Percentiles rank a stretch among this genome's conserved stretches.
phyloP scores from a whole-genome alignment of 1,140 invertebrate species.

The Marisa cornuarietis region DNA sequence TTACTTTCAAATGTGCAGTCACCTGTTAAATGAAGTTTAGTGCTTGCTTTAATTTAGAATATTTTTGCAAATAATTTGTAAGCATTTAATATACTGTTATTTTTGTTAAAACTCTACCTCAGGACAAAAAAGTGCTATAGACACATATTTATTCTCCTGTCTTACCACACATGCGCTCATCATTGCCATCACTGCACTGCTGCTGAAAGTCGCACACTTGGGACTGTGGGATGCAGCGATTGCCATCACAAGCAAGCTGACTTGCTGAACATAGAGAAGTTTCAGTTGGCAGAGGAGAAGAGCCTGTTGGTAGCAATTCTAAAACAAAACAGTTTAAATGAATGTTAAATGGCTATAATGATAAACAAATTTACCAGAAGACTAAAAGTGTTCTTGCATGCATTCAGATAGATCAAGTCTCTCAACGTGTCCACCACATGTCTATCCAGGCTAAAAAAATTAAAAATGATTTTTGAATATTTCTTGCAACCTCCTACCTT shows the following conservation, averaged over 20 bases:
- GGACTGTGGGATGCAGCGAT: constrained; percentile 41
- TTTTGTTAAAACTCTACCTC: too few relatives aligned
- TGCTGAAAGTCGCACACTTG: constrained; percentile 76
- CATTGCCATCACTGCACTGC: constrained; percentile 61
- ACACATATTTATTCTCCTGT: too few relatives aligned
- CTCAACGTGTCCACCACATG: too few relatives aligned
- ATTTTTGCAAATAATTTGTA: too few relatives aligned
- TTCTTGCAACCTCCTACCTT: too few relatives aligned
- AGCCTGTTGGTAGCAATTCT: constrained; percentile 7
- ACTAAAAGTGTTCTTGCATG: too few relatives aligned
- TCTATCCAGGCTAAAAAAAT: too few relatives aligned
- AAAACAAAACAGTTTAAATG: not conserved
- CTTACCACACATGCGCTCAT: constrained; percentile 44
- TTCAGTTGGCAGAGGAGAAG: constrained; percentile 3
- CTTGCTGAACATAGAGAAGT: not conserved
- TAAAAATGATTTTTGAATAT: too few relatives aligned
- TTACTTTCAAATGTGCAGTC: constrained; percentile 42
- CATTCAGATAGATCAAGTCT: too few relatives aligned
- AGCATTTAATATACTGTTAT: too few relatives aligned
- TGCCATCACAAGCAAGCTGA: constrained; percentile 37
- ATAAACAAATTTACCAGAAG: not conserved
- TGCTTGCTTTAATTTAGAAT: too few relatives aligned
- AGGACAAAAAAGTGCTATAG: too few relatives aligned
- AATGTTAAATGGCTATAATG: not conserved
- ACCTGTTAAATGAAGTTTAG: constrained; percentile 17